phyloP scores from a whole-genome alignment of 2,888 invertebrate species.

The Drosophila gaucha region DNA sequence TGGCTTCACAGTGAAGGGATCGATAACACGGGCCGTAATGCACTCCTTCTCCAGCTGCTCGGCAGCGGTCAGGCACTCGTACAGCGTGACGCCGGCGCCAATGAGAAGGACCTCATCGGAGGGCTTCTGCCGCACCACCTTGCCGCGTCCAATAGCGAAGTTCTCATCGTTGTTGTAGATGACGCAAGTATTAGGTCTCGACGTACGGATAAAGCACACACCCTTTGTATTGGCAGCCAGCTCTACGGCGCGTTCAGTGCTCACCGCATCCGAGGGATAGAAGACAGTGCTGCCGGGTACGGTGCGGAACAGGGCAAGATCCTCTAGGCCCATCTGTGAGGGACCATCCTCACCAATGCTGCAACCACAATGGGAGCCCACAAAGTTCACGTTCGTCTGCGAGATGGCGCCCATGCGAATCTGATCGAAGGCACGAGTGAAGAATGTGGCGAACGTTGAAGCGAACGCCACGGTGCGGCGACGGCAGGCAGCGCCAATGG shows the following conservation, averaged over 20 bases:
- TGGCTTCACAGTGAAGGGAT: slow-evolving; percentile 98
- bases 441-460: slow-evolving; percentile 99
- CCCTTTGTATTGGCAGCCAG: slow-evolving; percentile 97
- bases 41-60: slow-evolving; percentile 89
- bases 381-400: slow-evolving; percentile 98
- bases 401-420: slow-evolving; percentile 99
- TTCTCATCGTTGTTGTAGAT: slow-evolving; percentile 93
- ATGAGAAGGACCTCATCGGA: slow-evolving; percentile 94
- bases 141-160: slow-evolving; percentile 92
- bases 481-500: slow-evolving; percentile 96
- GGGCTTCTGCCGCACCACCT: slow-evolving; percentile 90
- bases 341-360: slow-evolving; percentile 99
- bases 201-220: slow-evolving; percentile 97
- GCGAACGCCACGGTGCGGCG: slow-evolving; percentile 97
- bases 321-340: slow-evolving; percentile 99
- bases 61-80: slow-evolving; percentile 95
- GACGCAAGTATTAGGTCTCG: slow-evolving; percentile 94
- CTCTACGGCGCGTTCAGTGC: slow-evolving; percentile 97
- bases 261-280: slow-evolving; percentile 96
- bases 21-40: slow-evolving; percentile 92
- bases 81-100: slow-evolving; percentile 96
- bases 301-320: slow-evolving; percentile 96
- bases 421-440: slow-evolving; percentile 98
- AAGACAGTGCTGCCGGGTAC: slow-evolving; percentile 93
- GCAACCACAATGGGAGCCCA: slow-evolving; percentile 98